Evolutionary conservation across 2,888 invertebrate species (phyloP), one percentile per base, ranked within the genome.

Genomic region (Tridacna gigas): DNA sequence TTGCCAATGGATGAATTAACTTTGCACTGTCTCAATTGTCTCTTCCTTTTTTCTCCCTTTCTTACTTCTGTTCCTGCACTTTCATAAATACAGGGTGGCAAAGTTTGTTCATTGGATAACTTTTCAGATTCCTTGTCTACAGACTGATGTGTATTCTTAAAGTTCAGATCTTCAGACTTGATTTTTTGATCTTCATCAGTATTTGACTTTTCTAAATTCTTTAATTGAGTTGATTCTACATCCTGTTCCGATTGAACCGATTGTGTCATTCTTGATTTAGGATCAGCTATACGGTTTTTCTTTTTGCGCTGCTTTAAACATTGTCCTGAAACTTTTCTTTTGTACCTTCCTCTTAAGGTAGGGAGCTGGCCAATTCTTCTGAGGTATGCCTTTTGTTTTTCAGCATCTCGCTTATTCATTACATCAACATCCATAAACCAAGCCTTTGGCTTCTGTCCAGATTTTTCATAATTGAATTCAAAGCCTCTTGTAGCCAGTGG

Each of bases 381-480:
- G 65, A 91, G 66, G 65, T 90, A 90, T 22, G 84, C 86, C 47
- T 82, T 82, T 63, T 90, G 89, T 77, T 83, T 88, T 25, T 80
- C 85, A 66, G 89, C 89, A 66, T 88, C 86, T 28, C 82, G 74
- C 51, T 82, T 85, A 77, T 86, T 76, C 91, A 92, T 92, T 26
- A 80, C 77, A 67, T 86, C 80, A 37, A 79, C 76, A 61, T 91
- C 89, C 92, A 92, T 92, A 79, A 91, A 92, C 92, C 92, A 91
- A 26, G 88, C 86, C 48, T 88, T 86, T 7, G 91, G 90, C 69
- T 92, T 92, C 73, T 90, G 91, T 11, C 92, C 92, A 78, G 67
- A 90, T 79, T 92, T 92, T 13, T 89, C 88, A 80, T 89, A 90
- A 77, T 92, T 92, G 63, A 91, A 91, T 45, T 84, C 56, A 78